These are phyloP conservation scores for Glaucopsyche alexis DNA, from an alignment of 2,888 invertebrate species.

Conservation along the genomic window DNA sequence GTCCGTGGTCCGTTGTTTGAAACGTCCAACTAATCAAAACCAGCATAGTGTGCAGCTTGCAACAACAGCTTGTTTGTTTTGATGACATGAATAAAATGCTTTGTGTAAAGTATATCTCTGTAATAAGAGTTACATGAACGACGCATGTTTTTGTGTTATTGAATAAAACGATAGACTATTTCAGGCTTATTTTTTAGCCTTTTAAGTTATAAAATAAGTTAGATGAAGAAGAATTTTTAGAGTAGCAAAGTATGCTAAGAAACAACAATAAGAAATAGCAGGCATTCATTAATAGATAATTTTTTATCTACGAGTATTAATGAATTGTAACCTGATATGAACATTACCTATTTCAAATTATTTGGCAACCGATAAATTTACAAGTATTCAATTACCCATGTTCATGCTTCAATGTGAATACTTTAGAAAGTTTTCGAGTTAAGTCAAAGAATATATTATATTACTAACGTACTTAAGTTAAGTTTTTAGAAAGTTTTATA, in stretches of 20 bases:
- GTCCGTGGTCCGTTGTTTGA: background rate
- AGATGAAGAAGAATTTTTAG: background rate
- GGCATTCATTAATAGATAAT: background rate
- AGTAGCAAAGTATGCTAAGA: no score
- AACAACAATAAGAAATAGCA: background rate
- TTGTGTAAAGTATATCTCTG: background rate
- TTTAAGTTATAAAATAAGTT: background rate
- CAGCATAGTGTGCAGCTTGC: background rate
- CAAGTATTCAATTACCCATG: constrained; percentile 3
- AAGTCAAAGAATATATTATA: no score
- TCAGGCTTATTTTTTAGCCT: background rate
- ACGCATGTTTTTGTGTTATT: background rate
- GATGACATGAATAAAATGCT: background rate
- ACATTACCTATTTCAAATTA: background rate
- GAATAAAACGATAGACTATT: background rate
- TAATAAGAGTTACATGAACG: background rate
- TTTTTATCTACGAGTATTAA: background rate
- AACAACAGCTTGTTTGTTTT: constrained; percentile 14
- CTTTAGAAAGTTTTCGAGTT: background rate
- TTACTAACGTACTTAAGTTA: no score
- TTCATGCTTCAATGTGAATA: background rate
- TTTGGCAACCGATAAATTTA: background rate
- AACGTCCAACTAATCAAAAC: constrained; percentile 17
- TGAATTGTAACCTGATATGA: background rate
- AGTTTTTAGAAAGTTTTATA: no score